Conservation (phyloP, 2,113 vertebrate species). For the Fregetta grallaria region DNA sequence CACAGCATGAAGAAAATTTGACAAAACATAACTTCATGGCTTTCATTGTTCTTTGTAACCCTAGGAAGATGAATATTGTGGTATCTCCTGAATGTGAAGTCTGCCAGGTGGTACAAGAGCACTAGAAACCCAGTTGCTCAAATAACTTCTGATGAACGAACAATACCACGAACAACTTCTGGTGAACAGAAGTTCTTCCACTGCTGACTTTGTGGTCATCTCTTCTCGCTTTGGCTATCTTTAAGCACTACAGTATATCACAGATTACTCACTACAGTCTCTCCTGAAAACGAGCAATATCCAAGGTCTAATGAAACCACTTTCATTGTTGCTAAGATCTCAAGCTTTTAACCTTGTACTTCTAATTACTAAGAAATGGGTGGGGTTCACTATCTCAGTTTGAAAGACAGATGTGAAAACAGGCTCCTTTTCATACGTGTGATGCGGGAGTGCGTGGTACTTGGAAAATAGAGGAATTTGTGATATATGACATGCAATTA, state of each 20-base stretch:
- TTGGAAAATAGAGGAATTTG: background rate
- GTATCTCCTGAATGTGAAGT: background rate
- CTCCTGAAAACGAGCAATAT: background rate
- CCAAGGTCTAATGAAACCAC: background rate
- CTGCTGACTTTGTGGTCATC: background rate
- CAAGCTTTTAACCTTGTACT: background rate
- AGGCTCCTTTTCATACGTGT: background rate
- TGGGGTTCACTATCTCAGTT: background rate
- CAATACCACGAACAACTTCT: background rate
- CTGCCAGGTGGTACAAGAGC: background rate
- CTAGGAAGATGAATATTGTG: background rate
- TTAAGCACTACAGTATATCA: background rate
- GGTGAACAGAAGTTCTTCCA: background rate
- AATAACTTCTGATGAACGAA: background rate
- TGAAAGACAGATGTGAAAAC: background rate
- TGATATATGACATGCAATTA: background rate
- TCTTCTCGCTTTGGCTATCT: background rate
- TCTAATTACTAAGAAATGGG: background rate
- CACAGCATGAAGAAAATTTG: background rate
- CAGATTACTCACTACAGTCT: background rate
- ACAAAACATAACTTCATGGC: background rate
- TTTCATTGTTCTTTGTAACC: background rate
- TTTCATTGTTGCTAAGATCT: background rate
- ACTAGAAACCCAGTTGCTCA: background rate
- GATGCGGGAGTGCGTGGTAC: background rate